These are phyloP conservation scores for Sphinx pinastri DNA, from an alignment of 2,888 invertebrate species.

Conservation along the genomic window DNA sequence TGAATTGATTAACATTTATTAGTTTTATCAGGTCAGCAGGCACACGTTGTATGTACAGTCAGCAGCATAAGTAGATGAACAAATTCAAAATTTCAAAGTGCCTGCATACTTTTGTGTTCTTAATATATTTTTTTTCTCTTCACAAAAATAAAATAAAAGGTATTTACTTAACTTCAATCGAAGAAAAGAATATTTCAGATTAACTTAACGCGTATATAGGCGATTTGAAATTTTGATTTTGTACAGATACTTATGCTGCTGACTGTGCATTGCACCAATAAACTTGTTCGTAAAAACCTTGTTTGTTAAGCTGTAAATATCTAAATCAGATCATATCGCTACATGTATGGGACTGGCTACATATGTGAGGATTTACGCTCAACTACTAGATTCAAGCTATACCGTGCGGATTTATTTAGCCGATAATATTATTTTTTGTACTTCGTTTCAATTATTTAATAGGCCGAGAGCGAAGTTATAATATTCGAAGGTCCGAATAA, in stretches of 20 bases:
- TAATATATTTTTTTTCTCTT: too few species aligned
- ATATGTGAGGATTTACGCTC: slow-evolving; percentile 4
- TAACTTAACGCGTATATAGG: too few species aligned
- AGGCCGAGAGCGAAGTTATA: background rate
- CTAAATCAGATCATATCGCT: slow-evolving; percentile 12
- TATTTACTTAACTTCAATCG: too few species aligned
- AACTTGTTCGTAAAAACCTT: slow-evolving; percentile 7
- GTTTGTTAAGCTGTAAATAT: slow-evolving; percentile 7
- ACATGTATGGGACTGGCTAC: slow-evolving; percentile 23
- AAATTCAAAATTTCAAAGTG: too few species aligned
- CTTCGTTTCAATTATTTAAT: background rate
- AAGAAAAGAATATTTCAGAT: too few species aligned
- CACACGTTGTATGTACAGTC: slow-evolving; percentile 12
- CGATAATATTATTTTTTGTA: background rate
- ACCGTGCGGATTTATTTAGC: slow-evolving; percentile 20
- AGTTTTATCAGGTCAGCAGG: slow-evolving; percentile 13
- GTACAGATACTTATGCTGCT: too few species aligned
- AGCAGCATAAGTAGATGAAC: too few species aligned
- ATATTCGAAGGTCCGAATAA: slow-evolving; percentile 3
- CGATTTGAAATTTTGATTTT: too few species aligned
- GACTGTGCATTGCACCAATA: slow-evolving; percentile 13
- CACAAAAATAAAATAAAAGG: too few species aligned
- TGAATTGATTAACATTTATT: slow-evolving; percentile 21
- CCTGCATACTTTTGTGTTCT: too few species aligned
- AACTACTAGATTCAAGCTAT: slow-evolving; percentile 24